Percentiles rank a stretch among this genome's conserved stretches.
phyloP scores from a whole-genome alignment of 2,113 vertebrate species.

The Pseudonaja textilis region DNA sequence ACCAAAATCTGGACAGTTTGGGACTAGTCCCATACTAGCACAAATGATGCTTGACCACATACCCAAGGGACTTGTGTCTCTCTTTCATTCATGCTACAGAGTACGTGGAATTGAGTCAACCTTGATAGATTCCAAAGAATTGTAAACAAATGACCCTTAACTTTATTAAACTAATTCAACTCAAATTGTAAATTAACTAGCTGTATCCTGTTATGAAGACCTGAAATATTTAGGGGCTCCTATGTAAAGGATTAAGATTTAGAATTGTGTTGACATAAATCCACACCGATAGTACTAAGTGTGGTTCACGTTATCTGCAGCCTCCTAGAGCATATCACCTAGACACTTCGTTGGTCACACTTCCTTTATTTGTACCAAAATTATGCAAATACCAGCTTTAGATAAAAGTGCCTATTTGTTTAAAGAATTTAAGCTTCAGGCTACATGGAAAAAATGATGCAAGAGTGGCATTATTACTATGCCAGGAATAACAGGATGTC shows the following conservation, averaged over 20 bases:
- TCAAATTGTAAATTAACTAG: not conserved
- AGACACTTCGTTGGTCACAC: constrained; percentile 37
- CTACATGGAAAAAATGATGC: not conserved
- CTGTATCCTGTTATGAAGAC: not conserved
- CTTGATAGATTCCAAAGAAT: not conserved
- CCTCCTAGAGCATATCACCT: not conserved
- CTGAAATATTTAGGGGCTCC: not conserved
- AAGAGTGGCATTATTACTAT: not conserved
- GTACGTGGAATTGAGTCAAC: not conserved
- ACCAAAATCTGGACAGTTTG: not conserved
- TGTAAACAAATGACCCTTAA: not conserved
- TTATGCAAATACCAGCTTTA: not conserved
- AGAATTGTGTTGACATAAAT: not conserved
- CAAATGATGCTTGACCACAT: not conserved
- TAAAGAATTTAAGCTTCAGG: not conserved
- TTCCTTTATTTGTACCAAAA: not conserved
- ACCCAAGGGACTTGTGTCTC: not conserved
- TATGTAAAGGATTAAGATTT: not conserved
- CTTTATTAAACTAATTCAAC: not conserved
- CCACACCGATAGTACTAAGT: not conserved
- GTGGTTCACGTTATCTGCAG: not conserved
- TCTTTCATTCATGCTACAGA: constrained; percentile 7
- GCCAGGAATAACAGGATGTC: constrained; percentile 10
- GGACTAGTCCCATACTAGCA: not conserved
- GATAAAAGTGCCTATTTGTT: not conserved